phyloP scores from a whole-genome alignment of 2,797 vertebrate species.

The Lerista edwardsae region DNA sequence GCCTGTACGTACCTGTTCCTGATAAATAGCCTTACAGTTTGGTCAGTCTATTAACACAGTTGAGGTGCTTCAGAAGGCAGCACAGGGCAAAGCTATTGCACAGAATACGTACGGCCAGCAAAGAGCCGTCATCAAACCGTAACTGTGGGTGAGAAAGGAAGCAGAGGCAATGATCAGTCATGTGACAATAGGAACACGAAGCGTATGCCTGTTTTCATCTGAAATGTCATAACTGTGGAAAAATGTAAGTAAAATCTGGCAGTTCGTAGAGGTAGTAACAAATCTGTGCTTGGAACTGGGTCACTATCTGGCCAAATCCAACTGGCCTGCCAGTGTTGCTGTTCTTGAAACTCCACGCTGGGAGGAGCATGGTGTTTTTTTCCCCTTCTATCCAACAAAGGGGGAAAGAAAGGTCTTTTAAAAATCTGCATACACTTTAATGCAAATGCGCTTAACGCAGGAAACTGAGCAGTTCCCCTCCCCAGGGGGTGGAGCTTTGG shows the following conservation, averaged over 20 bases:
- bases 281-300: not conserved
- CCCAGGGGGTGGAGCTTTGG: not conserved
- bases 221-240: not conserved
- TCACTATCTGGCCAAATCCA: not conserved
- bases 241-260: not conserved
- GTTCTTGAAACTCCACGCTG: not conserved
- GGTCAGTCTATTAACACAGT: not conserved
- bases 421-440: slow-evolving; percentile 1
- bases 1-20: not conserved
- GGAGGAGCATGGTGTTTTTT: not conserved
- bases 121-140: not conserved
- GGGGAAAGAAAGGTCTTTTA: not conserved
- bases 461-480: not conserved
- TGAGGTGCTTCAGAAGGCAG: not conserved
- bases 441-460: not conserved
- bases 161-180: not conserved
- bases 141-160: not conserved
- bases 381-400: not conserved
- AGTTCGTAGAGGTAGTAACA: not conserved
- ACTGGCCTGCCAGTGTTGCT: not conserved
- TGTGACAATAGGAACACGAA: too few species aligned
- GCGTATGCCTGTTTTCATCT: not conserved
- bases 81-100: not conserved
- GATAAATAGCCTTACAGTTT: not conserved
- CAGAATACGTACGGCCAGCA: not conserved